Conservation (phyloP, 1,140 invertebrate species). For the Drosophila nannoptera region DNA sequence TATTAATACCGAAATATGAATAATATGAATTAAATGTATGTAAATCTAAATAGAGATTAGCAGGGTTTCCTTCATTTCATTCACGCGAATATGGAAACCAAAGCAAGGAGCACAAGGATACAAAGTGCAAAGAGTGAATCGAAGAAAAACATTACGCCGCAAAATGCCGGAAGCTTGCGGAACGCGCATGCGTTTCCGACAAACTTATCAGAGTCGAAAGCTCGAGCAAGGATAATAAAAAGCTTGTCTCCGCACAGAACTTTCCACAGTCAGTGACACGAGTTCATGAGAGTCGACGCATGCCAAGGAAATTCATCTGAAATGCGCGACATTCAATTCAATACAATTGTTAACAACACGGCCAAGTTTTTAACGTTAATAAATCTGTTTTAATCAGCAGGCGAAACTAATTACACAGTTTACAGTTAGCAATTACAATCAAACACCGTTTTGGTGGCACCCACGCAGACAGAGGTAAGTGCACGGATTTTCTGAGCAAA, state of each 20-base stretch:
- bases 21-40: not conserved
- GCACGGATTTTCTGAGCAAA: constrained; percentile 25
- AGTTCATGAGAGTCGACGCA: constrained; percentile 39
- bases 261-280: constrained; percentile 62
- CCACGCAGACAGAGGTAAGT: constrained; percentile 13
- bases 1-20: not conserved
- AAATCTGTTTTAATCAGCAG: constrained; percentile 1
- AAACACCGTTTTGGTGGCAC: not conserved
- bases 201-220: constrained; percentile 32
- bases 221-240: constrained; percentile 61
- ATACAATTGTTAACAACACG: constrained; percentile 3
- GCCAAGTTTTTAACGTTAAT: constrained; percentile 5
- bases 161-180: constrained; percentile 55
- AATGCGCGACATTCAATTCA: constrained; percentile 11
- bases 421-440: not conserved
- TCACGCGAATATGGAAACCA: constrained; percentile 50
- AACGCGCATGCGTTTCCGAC: constrained; percentile 50
- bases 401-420: not conserved
- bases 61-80: constrained; percentile 1
- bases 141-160: constrained; percentile 52
- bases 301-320: not conserved
- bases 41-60: not conserved
- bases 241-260: constrained; percentile 44
- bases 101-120: constrained; percentile 44
- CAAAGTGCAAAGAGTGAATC: constrained; percentile 27